Evolutionary conservation across 1,140 invertebrate genomes (phyloP), one percentile per base, ranked within the genome.

Genomic region (Cyrtorhinus lividipennis): DNA sequence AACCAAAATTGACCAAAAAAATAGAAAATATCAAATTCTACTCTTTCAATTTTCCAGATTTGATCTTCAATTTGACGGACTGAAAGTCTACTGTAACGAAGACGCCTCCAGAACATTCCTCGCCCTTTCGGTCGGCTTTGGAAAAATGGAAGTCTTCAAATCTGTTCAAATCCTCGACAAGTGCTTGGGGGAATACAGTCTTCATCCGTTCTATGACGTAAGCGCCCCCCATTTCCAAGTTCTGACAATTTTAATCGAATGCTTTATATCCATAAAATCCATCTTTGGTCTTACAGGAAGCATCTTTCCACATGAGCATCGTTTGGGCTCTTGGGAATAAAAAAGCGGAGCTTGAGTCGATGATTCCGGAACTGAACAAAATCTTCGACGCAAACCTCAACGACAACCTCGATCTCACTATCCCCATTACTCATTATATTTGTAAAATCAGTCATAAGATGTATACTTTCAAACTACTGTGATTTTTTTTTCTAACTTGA

Each of bases 101-200:
- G 83, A 87, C 62, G 76, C 75, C 63, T 85, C 83, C 46, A 79
- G 86, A 66, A 88, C 86, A 26, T 90, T 90, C 73, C 68, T 90
- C 56, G 82, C 80, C 15, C 72, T 88, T 22, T 73, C 78, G 68
- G 80, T 81, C 63, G 73, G 72, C 60, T 75, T 72, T 60, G 74
- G 77, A 24, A 72, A 75, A 65, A 75, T 76, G 65, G 70, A 71
- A 26, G 73, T 88, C 58, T 45, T 73, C 26, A 67, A 75, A 61
- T 69, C 85, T 44, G 76, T 80, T 1, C 64, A 75, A 25, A 73
- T 74, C 64, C 69, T 86, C 44, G 79, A 88, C 73, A 67, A 74
- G 60, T 74, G 82, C 64, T 73, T 88, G 48, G 66, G 68, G n/a
- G 84, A 87, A 66, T 88, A 81, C 70, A 78, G 80, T 58, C 74